These are phyloP conservation scores for Bubalus kerabau DNA, from an alignment of 2,113 vertebrate genomes.

Conservation along the genomic window DNA sequence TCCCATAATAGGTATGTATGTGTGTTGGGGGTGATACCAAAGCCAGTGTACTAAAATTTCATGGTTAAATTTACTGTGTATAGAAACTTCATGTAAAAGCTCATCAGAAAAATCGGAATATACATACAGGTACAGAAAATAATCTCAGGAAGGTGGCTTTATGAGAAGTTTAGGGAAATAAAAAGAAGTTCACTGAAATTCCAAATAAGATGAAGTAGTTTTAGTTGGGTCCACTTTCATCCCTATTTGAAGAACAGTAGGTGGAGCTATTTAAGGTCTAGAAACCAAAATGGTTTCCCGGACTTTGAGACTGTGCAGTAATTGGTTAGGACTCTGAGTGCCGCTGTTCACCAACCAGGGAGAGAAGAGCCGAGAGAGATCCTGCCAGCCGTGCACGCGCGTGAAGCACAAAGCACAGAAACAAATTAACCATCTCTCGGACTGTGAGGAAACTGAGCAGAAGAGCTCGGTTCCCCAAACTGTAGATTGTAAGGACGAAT, in stretches of 20 bases:
- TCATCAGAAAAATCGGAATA: neutral
- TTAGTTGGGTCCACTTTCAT: neutral
- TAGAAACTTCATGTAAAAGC: conserved; percentile 17
- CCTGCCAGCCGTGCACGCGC: neutral
- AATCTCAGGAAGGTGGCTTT: neutral
- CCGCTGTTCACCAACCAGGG: conserved; percentile 83
- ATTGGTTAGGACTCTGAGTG: conserved; percentile 80
- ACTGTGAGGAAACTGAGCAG: neutral
- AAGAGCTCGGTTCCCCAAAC: neutral
- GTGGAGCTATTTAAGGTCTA: conserved; percentile 58
- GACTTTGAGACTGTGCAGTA: conserved; percentile 72
- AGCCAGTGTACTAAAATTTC: neutral
- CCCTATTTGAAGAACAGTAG: conserved; percentile 53
- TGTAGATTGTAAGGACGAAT: neutral
- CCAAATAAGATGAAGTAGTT: neutral
- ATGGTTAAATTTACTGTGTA: neutral
- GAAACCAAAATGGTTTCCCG: conserved; percentile 14
- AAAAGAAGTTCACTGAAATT: conserved; percentile 4
- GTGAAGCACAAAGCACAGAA: conserved; percentile 21
- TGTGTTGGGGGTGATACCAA: neutral
- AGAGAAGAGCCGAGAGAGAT: conserved; percentile 1
- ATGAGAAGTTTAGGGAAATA: neutral
- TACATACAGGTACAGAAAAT: neutral
- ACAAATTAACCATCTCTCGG: neutral
- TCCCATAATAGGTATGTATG: neutral